Conservation (phyloP, 2,888 invertebrate species). For the Galeruca laticollis region DNA sequence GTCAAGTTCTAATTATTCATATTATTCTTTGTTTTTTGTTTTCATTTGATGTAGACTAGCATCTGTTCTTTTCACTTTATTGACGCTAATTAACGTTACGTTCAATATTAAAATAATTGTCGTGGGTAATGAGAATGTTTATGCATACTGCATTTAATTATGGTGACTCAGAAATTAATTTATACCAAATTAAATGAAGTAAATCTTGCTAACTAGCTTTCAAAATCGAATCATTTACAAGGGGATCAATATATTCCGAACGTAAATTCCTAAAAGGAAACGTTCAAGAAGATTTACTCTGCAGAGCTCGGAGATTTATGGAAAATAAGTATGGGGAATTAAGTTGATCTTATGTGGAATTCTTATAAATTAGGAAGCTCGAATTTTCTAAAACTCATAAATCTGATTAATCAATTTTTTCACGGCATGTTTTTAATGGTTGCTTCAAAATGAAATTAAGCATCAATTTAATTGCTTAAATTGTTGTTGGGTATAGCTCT, state of each 20-base stretch:
- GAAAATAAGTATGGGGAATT: too few species aligned
- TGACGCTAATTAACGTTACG: constrained; percentile 8
- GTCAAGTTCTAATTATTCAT: background rate
- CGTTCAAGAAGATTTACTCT: too few species aligned
- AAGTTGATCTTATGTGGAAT: too few species aligned
- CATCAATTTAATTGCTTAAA: background rate
- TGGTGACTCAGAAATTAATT: constrained; percentile 25
- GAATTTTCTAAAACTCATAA: too few species aligned
- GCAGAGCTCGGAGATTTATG: too few species aligned
- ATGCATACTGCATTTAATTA: constrained; percentile 21
- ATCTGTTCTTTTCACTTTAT: constrained; percentile 12
- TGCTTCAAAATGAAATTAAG: too few species aligned
- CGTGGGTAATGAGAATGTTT: constrained; percentile 29
- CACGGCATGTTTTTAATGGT: too few species aligned
- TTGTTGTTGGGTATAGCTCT: background rate
- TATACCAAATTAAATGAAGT: constrained; percentile 18
- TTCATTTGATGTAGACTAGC: background rate
- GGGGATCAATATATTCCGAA: too few species aligned
- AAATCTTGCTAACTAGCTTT: constrained; percentile 14
- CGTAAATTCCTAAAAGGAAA: too few species aligned
- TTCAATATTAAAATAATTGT: constrained; percentile 21
- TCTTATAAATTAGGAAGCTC: too few species aligned
- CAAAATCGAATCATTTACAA: too few species aligned
- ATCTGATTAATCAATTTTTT: too few species aligned
- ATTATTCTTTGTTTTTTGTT: background rate